A percentile compares a stretch with the other conserved stretches of the same genome.
phyloP scores from a whole-genome alignment of 2,888 invertebrate genomes.

The Polydrusus pterygomalis region DNA sequence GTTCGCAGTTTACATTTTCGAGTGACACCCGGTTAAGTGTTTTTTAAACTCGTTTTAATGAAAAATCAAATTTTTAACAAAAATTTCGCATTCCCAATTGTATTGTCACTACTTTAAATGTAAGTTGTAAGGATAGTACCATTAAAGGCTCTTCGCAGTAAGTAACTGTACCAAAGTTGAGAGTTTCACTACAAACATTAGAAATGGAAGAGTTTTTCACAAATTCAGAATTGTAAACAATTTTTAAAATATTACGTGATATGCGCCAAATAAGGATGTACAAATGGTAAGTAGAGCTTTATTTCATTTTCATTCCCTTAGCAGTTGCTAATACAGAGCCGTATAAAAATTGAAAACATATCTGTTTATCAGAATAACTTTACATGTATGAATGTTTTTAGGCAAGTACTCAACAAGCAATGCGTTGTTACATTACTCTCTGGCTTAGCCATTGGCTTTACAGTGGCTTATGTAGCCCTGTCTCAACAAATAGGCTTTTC shows the following conservation, averaged over 20 bases:
- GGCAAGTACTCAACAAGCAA: slow-evolving; percentile 56
- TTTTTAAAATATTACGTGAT: slow-evolving; percentile 23
- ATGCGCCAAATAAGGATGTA: slow-evolving; percentile 56
- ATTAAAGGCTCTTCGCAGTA: background rate
- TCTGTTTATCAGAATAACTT: background rate
- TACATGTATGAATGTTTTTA: slow-evolving; percentile 30
- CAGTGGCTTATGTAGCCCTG: slow-evolving; percentile 80
- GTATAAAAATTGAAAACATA: background rate
- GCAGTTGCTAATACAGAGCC: background rate
- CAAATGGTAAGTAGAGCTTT: slow-evolving; percentile 50
- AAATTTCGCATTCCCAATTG: background rate
- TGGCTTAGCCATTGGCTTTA: slow-evolving; percentile 85
- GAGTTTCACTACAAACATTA: slow-evolving; percentile 9
- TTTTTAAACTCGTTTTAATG: background rate
- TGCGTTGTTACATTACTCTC: slow-evolving; percentile 73
- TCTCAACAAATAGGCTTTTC: slow-evolving; percentile 57
- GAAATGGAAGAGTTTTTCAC: slow-evolving; percentile 20
- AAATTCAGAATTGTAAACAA: background rate
- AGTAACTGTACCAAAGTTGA: background rate
- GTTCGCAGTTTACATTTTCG: too few relatives aligned
- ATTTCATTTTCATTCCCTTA: background rate
- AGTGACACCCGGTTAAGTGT: background rate
- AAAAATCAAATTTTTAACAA: slow-evolving; percentile 1
- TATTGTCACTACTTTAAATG: background rate
- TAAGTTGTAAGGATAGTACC: background rate